Conservation (phyloP, 2,888 invertebrate genomes). For the Trissonchulus latispiculum region DNA sequence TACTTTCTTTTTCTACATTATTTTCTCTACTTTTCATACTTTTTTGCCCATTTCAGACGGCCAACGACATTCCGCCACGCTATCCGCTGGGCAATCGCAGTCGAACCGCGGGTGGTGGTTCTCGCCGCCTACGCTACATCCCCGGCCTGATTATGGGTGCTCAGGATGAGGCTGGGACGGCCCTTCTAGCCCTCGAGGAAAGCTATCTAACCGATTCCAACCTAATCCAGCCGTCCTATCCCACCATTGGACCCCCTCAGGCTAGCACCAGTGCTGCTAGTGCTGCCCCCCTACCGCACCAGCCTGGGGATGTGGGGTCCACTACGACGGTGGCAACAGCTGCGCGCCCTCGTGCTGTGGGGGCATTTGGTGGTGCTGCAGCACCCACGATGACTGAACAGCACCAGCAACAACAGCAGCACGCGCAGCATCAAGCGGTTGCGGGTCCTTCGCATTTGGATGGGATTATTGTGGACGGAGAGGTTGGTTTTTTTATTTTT, state of each 20-base stretch:
- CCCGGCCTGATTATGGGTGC: constrained; percentile 18
- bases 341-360: too few species aligned
- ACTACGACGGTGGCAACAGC: too few species aligned
- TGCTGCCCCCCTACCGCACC: too few species aligned
- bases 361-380: too few species aligned
- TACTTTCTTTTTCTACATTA: too few species aligned
- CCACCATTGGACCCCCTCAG: too few species aligned
- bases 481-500: too few species aligned
- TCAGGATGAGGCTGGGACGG: constrained; percentile 17
- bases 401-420: background rate
- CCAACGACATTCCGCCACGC: constrained; percentile 17
- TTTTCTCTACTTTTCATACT: too few species aligned
- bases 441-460: background rate
- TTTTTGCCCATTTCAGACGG: constrained; percentile 14
- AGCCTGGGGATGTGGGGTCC: too few species aligned
- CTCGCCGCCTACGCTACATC: background rate
- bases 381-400: background rate
- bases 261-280: too few species aligned
- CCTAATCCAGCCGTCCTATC: too few species aligned
- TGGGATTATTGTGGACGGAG: constrained; percentile 15
- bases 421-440: background rate
- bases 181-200: constrained; percentile 13
- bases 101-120: background rate
- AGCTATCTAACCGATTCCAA: background rate
- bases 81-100: background rate